phyloP scores from a whole-genome alignment of 2,113 vertebrate genomes.

The Bagarius yarrelli region DNA sequence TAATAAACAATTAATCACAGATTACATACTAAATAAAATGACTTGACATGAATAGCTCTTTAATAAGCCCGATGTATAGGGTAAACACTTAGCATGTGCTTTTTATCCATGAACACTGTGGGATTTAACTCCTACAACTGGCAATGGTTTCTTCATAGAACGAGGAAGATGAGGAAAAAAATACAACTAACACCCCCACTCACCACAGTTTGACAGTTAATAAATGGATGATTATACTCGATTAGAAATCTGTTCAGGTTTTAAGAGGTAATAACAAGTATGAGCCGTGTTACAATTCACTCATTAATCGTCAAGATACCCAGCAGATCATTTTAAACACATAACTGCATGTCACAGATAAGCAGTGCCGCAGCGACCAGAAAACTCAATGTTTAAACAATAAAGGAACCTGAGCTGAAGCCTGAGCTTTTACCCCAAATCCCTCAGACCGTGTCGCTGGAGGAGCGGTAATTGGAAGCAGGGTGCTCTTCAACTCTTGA shows the following conservation, averaged over 20 bases:
- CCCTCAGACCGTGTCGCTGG: not conserved
- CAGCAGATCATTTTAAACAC: not conserved
- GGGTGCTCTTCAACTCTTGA: constrained; percentile 31
- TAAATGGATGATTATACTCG: not conserved
- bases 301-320: not conserved
- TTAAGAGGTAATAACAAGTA: not conserved
- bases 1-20: not conserved
- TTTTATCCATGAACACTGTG: not conserved
- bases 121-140: not conserved
- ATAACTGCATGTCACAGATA: not conserved
- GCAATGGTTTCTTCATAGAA: not conserved
- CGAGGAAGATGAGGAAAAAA: not conserved
- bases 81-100: not conserved
- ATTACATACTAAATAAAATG: not conserved
- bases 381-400: not conserved
- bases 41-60: not conserved
- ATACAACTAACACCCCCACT: not conserved
- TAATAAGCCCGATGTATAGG: not conserved
- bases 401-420: not conserved
- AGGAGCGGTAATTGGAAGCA: constrained; percentile 55
- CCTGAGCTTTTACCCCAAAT: not conserved
- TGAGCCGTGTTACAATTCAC: not conserved
- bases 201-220: not conserved
- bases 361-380: not conserved
- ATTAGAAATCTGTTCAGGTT: not conserved